Evolutionary conservation across 2,888 invertebrate species (phyloP).

Genomic region (Ophion costatus): DNA sequence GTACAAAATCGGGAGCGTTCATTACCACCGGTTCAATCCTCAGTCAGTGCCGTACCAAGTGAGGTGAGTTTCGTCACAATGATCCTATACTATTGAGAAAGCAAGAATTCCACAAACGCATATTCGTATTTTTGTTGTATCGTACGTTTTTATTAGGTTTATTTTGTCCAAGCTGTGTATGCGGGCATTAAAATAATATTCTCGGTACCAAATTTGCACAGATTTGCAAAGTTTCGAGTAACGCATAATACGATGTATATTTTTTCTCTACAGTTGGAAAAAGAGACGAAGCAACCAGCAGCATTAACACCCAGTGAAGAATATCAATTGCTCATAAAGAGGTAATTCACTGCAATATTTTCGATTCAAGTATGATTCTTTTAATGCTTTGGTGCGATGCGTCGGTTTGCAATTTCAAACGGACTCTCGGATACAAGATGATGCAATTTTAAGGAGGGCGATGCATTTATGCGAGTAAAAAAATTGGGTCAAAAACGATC

Average conservation of each 20-base stretch:
- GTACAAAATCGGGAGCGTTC: neutral
- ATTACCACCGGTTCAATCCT: neutral
- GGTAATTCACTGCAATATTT: slow-evolving; percentile 71
- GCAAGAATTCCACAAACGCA: neutral
- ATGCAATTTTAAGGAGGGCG: no score
- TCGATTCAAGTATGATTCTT: neutral
- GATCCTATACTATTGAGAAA: neutral
- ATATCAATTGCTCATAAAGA: slow-evolving; percentile 81
- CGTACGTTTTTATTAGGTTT: no score
- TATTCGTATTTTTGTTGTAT: neutral
- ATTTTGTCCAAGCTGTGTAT: no score
- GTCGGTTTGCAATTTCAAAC: no score
- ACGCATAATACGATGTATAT: slow-evolving; percentile 31
- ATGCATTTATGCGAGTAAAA: no score
- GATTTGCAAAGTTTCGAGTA: neutral
- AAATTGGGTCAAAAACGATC: no score
- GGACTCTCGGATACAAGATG: no score
- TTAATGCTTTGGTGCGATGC: no score
- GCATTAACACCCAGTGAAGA: slow-evolving; percentile 81
- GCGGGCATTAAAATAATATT: no score
- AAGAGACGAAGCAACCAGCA: slow-evolving; percentile 77
- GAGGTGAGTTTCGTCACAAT: neutral
- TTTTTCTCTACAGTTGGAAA: slow-evolving; percentile 73
- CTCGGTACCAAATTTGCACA: neutral
- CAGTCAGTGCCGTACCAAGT: neutral